Evolutionary conservation across 2,113 vertebrate genomes (phyloP).

Genomic region (Phoxinus phoxinus): DNA sequence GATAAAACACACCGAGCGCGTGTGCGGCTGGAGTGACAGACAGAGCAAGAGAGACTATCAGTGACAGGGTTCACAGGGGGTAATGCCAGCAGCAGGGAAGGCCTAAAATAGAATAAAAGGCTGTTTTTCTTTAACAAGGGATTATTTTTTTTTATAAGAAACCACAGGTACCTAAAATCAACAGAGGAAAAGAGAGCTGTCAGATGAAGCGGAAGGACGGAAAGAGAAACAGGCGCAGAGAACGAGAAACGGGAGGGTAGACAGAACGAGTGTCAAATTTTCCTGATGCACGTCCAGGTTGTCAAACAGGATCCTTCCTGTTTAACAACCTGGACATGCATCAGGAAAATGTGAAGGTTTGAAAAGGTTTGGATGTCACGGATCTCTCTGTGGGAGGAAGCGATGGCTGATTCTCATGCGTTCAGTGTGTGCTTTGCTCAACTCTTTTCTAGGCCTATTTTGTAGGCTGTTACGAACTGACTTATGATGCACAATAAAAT

Average conservation of each 20-base stretch:
- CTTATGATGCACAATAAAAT: background rate
- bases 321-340: too few species aligned
- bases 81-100: background rate
- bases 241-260: background rate
- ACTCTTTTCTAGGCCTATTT: conserved; percentile 35
- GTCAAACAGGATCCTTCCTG: conserved; percentile 11
- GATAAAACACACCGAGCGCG: background rate
- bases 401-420: conserved; percentile 30
- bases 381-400: conserved; percentile 27
- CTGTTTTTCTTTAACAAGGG: conserved; percentile 4
- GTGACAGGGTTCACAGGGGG: background rate
- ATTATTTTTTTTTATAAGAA: conserved; percentile 41
- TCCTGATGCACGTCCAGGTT: conserved; percentile 31
- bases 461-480: conserved; percentile 28
- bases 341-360: background rate
- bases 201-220: conserved; percentile 9
- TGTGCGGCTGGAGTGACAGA: background rate
- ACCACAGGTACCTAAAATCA: background rate
- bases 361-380: conserved; percentile 15
- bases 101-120: conserved; percentile 32
- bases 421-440: background rate
- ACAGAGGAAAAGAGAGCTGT: conserved; percentile 16
- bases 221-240: background rate
- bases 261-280: conserved; percentile 26
- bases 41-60: background rate